These are phyloP conservation scores for Lates calcarifer DNA, from an alignment of 2,113 vertebrate genomes.

Conservation along the genomic window DNA sequence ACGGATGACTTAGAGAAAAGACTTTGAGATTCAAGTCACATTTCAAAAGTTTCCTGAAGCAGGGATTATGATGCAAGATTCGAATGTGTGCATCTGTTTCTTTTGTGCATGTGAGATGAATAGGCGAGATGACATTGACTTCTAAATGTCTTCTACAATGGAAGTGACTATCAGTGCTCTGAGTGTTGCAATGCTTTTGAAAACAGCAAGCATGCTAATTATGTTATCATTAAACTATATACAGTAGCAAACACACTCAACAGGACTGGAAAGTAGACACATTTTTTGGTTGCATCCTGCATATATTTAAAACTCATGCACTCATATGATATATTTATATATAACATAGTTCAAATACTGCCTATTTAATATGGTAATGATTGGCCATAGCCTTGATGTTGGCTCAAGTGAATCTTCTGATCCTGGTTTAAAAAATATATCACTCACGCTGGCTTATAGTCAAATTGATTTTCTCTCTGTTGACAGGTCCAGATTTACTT, in stretches of 20 bases:
- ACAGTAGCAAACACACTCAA: neutral
- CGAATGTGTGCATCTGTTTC: conserved; percentile 12
- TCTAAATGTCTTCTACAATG: conserved; percentile 14
- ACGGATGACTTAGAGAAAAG: neutral
- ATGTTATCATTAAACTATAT: neutral
- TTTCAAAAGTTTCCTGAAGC: conserved; percentile 21
- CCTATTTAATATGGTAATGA: conserved; percentile 30
- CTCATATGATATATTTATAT: too few species aligned
- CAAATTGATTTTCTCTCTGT: conserved; percentile 18
- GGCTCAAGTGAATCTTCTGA: conserved; percentile 1
- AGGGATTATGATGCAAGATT: conserved; percentile 2
- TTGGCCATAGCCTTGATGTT: conserved; percentile 7
- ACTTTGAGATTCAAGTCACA: conserved; percentile 11
- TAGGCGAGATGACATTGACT: conserved; percentile 35
- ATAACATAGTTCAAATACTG: neutral
- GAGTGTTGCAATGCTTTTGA: neutral
- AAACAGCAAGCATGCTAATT: neutral
- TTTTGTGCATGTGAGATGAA: conserved; percentile 28
- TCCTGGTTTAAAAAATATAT: conserved; percentile 10
- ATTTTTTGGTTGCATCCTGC: neutral
- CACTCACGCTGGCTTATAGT: neutral
- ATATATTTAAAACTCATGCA: neutral
- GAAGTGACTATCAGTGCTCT: neutral
- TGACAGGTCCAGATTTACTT: conserved; percentile 22
- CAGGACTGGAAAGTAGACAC: neutral